Evolutionary conservation across 2,113 vertebrate species (phyloP).

Genomic region (Antechinus flavipes): DNA sequence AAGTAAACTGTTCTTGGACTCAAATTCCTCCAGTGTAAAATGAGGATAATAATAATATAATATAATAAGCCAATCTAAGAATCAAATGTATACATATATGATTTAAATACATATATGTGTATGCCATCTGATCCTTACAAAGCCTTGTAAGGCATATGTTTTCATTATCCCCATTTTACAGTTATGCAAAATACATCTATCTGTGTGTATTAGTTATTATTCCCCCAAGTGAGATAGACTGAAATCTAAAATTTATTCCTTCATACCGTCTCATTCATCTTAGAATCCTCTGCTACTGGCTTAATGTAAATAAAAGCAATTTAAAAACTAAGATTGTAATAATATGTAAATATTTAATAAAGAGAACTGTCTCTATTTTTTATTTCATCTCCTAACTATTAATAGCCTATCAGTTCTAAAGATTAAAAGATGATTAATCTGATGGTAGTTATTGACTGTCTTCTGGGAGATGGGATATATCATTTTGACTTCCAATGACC

Average conservation of each 20-base stretch:
- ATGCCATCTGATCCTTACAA: not conserved
- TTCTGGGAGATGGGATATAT: not conserved
- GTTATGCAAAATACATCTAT: too few relatives aligned
- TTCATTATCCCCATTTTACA: too few relatives aligned
- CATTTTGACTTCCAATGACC: not conserved
- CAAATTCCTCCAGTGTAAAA: not conserved
- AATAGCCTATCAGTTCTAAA: not conserved
- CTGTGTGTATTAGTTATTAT: not conserved
- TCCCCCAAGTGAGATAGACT: not conserved
- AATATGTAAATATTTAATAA: not conserved
- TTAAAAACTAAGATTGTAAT: not conserved
- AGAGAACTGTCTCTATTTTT: not conserved
- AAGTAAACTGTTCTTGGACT: not conserved
- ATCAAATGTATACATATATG: not conserved
- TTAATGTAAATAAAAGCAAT: not conserved
- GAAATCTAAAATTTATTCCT: not conserved
- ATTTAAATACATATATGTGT: not conserved
- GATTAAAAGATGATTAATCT: not conserved
- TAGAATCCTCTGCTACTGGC: not conserved
- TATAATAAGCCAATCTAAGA: not conserved
- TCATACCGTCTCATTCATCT: not conserved
- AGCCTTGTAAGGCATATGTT: not conserved
- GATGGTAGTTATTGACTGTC: not conserved
- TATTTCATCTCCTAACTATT: not conserved
- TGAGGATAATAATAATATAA: not conserved